These are phyloP conservation scores for Tursiops truncatus DNA, from an alignment of 2,113 vertebrate species.

Conservation along the genomic window DNA sequence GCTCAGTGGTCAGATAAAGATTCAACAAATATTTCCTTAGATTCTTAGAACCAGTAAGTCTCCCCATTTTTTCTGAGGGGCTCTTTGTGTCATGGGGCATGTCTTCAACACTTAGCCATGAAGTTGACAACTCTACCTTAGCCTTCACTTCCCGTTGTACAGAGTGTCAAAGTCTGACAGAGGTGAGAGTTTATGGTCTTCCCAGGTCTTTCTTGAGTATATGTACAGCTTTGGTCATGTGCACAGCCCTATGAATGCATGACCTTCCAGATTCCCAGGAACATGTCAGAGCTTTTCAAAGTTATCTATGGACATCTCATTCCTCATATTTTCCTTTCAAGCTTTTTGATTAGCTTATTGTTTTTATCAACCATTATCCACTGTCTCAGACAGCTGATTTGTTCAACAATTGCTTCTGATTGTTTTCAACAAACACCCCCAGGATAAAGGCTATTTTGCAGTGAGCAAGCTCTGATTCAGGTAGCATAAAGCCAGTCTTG, in stretches of 20 bases:
- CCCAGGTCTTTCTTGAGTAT: not conserved
- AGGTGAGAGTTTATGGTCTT: not conserved
- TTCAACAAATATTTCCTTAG: not conserved
- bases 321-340: not conserved
- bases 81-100: rapidly evolving
- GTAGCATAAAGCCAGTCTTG: not conserved
- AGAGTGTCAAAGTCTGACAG: not conserved
- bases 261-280: not conserved
- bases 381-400: not conserved
- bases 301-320: not conserved
- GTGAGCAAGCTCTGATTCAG: not conserved
- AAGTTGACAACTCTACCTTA: not conserved
- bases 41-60: not conserved
- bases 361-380: not conserved
- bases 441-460: not conserved
- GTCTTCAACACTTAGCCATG: not conserved
- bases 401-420: not conserved
- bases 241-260: not conserved
- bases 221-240: not conserved
- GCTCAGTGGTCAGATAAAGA: not conserved
- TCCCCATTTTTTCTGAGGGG: not conserved
- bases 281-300: not conserved
- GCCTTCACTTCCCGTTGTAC: not conserved
- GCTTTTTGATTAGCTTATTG: not conserved
- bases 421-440: rapidly evolving